phyloP scores from a whole-genome alignment of 2,113 vertebrate species.

The Sapayoa aenigma region DNA sequence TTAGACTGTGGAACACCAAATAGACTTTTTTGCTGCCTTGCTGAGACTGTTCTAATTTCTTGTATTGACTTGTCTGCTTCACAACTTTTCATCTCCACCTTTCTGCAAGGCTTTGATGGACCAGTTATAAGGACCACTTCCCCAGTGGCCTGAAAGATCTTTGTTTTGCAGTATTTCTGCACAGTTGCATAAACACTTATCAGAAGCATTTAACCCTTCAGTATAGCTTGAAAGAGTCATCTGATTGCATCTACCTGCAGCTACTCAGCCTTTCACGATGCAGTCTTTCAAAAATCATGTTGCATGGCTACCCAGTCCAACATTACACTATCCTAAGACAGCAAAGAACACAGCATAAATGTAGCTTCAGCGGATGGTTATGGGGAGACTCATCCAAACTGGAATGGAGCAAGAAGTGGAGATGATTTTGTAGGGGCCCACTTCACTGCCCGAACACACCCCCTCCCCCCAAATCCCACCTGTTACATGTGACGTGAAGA shows the following conservation, averaged over 20 bases:
- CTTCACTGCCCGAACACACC: accelerated
- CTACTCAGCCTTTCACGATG: neutral
- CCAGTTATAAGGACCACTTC: neutral
- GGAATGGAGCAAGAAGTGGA: neutral
- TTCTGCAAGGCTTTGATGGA: neutral
- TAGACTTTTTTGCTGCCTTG: neutral
- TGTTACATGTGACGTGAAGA: accelerated
- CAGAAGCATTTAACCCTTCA: neutral
- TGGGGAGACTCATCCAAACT: accelerated
- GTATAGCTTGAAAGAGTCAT: neutral
- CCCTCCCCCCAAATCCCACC: neutral
- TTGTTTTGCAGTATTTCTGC: neutral
- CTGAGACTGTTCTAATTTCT: neutral
- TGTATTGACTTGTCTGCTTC: neutral
- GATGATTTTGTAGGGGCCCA: neutral
- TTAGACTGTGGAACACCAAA: neutral
- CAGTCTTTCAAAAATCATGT: neutral
- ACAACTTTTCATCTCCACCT: neutral
- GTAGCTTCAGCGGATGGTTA: no score
- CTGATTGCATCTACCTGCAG: neutral
- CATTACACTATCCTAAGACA: neutral
- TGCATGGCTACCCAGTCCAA: neutral
- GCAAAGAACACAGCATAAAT: accelerated
- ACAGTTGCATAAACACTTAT: neutral
- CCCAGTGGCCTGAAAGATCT: neutral